These are phyloP conservation scores for Phorcus lineatus DNA, from an alignment of 2,888 invertebrate species.

Conservation along the genomic window DNA sequence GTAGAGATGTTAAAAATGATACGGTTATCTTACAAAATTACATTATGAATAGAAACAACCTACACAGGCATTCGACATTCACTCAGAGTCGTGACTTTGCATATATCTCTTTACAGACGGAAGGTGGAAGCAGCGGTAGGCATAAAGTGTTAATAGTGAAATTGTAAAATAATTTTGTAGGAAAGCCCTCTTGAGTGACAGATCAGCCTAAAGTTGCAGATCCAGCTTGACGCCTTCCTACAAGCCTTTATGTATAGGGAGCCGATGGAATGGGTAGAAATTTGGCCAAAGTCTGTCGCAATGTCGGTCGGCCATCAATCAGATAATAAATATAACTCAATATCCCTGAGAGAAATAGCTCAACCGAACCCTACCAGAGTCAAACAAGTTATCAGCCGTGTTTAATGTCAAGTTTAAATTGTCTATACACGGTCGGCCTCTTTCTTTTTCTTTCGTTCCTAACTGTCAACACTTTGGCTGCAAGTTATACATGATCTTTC, in stretches of 20 bases:
- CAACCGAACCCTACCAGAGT: no score
- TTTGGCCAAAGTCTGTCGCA: background rate
- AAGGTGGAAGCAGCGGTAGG: conserved; percentile 6
- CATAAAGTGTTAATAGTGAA: conserved; percentile 16
- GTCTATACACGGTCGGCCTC: background rate
- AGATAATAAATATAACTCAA: background rate
- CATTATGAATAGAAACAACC: background rate
- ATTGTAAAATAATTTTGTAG: conserved; percentile 22
- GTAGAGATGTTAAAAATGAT: background rate
- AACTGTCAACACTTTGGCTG: background rate
- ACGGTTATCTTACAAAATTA: background rate
- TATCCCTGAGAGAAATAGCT: background rate
- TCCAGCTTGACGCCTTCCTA: background rate
- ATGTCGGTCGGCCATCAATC: background rate
- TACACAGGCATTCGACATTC: background rate
- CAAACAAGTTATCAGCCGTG: background rate
- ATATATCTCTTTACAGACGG: background rate
- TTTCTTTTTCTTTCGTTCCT: no score
- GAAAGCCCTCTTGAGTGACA: conserved; percentile 17
- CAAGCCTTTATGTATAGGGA: background rate
- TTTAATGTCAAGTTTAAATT: background rate
- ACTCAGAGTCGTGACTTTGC: conserved; percentile 8
- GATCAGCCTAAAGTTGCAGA: background rate
- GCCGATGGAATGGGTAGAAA: conserved; percentile 12
- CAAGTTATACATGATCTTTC: conserved; percentile 16